Percentiles rank a stretch among this genome's conserved stretches.
These are phyloP conservation scores for Cuniculus paca DNA, from an alignment of 2,797 vertebrate species.

Conservation along the genomic window DNA sequence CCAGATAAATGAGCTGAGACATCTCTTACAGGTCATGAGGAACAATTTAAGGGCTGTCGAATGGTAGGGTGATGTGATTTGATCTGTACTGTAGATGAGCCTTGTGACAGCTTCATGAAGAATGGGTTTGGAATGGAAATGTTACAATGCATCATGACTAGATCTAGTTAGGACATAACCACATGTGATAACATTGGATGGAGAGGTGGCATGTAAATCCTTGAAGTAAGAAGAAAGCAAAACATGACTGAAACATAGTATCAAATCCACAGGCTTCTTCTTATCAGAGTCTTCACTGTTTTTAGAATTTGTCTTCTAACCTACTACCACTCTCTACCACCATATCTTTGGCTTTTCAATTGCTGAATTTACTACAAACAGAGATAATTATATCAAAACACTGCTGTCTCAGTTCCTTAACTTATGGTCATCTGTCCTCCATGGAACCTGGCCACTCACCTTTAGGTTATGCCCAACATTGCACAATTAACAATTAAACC, in stretches of 20 bases:
- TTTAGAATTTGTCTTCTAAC: not conserved
- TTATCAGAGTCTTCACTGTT: not conserved
- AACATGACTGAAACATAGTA: too few relatives aligned
- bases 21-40: accelerated
- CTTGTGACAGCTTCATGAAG: not conserved
- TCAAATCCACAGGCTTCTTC: not conserved
- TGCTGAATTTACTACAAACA: not conserved
- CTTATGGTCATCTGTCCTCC: not conserved
- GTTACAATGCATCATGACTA: not conserved
- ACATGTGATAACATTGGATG: accelerated
- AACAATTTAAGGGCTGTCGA: not conserved
- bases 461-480: too few relatives aligned
- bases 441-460: not conserved
- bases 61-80: accelerated
- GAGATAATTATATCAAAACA: not conserved
- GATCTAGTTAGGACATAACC: not conserved
- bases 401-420: too few relatives aligned
- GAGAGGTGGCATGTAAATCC: not conserved
- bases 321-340: not conserved
- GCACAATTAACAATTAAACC: not conserved
- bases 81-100: not conserved
- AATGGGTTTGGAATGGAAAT: not conserved
- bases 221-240: not conserved
- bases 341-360: not conserved
- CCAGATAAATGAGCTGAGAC: not conserved